Conservation (phyloP, 2,113 vertebrate species). For the human region DNA sequence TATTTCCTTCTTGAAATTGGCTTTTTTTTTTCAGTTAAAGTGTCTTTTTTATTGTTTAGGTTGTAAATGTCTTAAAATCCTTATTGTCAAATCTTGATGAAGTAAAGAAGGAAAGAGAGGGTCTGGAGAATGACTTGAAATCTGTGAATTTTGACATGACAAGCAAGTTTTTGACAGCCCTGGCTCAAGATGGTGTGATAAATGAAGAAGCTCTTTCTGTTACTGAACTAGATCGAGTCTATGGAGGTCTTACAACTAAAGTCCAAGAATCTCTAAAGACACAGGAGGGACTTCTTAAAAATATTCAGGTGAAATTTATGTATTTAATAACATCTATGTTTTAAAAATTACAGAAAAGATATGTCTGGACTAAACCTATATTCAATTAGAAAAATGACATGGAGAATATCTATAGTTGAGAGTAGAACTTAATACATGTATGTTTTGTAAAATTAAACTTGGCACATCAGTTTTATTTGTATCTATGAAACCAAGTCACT, state of each 20-base stretch:
- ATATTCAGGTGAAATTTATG: conserved; percentile 85
- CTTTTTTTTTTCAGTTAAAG: neutral
- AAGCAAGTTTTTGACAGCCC: conserved; percentile 91
- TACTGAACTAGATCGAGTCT: conserved; percentile 91
- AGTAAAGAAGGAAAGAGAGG: conserved; percentile 94
- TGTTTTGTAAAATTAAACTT: neutral
- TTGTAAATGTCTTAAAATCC: conserved; percentile 92
- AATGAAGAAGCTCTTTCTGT: conserved; percentile 95
- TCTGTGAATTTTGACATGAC: conserved; percentile 96
- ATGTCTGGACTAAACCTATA: neutral
- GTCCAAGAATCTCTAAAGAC: conserved; percentile 92
- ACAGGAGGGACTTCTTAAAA: conserved; percentile 94
- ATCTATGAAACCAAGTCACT: neutral
- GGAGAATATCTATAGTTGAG: neutral
- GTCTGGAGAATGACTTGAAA: conserved; percentile 94
- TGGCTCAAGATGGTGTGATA: conserved; percentile 94
- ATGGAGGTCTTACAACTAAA: conserved; percentile 91
- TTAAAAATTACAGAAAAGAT: neutral
- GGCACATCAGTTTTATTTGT: neutral
- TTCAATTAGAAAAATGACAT: neutral
- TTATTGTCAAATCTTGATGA: conserved; percentile 91
- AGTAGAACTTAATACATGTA: neutral
- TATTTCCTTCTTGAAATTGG: neutral
- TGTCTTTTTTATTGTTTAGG: conserved; percentile 80
- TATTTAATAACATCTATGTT: neutral